Conservation (phyloP, 2,113 vertebrate species). For the Mus musculus region DNA sequence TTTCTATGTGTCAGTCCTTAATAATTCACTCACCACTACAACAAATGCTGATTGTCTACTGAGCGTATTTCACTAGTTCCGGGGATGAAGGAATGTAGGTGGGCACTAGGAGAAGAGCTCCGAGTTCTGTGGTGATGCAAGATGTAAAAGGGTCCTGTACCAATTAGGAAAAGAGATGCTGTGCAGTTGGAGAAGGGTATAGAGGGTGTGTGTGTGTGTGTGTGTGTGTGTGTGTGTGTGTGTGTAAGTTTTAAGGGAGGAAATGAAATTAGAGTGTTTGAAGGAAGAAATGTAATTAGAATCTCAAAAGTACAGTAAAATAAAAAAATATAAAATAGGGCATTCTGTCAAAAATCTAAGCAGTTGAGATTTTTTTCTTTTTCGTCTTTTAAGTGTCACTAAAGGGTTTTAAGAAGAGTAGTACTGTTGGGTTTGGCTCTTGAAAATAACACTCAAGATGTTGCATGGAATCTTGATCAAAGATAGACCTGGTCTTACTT, state of each 20-base stretch:
- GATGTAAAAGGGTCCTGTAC: background rate
- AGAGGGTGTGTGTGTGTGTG: background rate
- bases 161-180: background rate
- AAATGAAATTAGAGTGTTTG: background rate
- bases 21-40: background rate
- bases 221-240: too few relatives aligned
- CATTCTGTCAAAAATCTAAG: background rate
- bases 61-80: background rate
- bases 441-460: background rate
- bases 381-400: background rate
- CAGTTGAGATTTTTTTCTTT: background rate
- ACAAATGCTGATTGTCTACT: background rate
- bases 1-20: slow-evolving; percentile 1
- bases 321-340: background rate
- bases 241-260: background rate
- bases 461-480: background rate
- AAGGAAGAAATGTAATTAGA: background rate
- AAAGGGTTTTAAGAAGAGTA: slow-evolving; percentile 28
- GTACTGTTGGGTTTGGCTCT: background rate
- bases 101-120: background rate
- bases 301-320: background rate
- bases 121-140: background rate
- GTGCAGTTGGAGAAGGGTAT: background rate
- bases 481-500: background rate
- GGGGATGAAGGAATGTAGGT: background rate